Evolutionary conservation across 1,140 invertebrate genomes (phyloP), one percentile per base, ranked within the genome.

Genomic region (Drosophila ercepeae): DNA sequence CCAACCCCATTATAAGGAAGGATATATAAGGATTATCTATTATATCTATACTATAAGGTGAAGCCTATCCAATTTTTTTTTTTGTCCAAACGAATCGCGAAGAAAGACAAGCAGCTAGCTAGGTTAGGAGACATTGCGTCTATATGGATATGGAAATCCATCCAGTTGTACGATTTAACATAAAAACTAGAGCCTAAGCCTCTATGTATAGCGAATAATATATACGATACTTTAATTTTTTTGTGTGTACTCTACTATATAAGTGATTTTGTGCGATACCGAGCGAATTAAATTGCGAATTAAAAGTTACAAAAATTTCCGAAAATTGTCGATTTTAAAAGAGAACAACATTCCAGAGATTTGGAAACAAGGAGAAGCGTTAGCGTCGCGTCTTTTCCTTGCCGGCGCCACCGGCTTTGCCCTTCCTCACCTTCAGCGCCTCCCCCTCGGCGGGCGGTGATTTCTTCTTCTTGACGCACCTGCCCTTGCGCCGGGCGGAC

Each of bases 211-310:
- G 39, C 39, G 46, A 70, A 44, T 49, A 63, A 63, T 45, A 57
- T 46, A 52, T 42, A 68, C 50, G 71, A 46, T 55, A 78, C 63
- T 49, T 41, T 71, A 57, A 64, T 71, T 83, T 73, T 75, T 39
- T 13, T 16, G 36, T 16, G 55, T 71, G 49, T 58, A 50, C 67
- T 45, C 23, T 11, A 14, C 36, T 4, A 14, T 39, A 2, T 78
- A 64, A 75, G 76, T 69, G 54, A 60, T 14, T 39, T 78, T 83
- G 70, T 83, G 82, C 59, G 46, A 78, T 78, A 70, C 50, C 70
- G 51, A 32, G 50, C n/a, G n/a, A n/a, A n/a, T n/a, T n/a, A n/a
- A 52, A 53, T 69, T 78, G 68, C 74, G 54, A 83, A 83, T 83
- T 83, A 83, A 83, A 82, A 11, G 42, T 23, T 64, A 52, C 29